phyloP scores from a whole-genome alignment of 2,888 invertebrate species.

The Amphimallon solstitiale region DNA sequence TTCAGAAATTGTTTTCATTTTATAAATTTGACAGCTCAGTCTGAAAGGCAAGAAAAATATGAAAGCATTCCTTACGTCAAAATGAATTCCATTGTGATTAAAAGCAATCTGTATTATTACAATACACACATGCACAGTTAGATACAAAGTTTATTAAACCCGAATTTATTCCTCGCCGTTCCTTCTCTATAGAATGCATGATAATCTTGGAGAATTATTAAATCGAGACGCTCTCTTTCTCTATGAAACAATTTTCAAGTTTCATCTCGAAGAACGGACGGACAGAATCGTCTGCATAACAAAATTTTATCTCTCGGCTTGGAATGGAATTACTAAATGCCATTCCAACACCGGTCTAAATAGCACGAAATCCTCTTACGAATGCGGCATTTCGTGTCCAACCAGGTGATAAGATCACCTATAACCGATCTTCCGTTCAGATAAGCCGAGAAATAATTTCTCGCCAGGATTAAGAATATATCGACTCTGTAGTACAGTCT shows the following conservation, averaged over 20 bases:
- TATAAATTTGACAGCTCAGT: no score
- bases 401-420: slow-evolving; percentile 30
- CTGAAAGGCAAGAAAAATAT: no score
- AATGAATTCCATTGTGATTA: no score
- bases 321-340: slow-evolving; percentile 9
- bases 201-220: slow-evolving; percentile 14
- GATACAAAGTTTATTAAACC: no score
- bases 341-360: slow-evolving; percentile 31
- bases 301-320: neutral
- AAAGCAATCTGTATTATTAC: no score
- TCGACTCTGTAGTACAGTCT: neutral
- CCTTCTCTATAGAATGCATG: neutral
- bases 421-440: slow-evolving; percentile 31
- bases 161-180: neutral
- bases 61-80: no score
- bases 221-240: neutral
- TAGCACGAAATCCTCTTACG: slow-evolving; percentile 31
- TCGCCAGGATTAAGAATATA: slow-evolving; percentile 26
- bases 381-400: slow-evolving; percentile 30
- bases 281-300: neutral
- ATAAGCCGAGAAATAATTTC: slow-evolving; percentile 21
- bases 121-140: no score
- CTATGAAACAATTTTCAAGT: neutral
- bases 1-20: no score
- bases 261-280: neutral